Base-by-base conservation (phyloP, 2,797 vertebrate species). In the Malacoraja senta region DNA sequence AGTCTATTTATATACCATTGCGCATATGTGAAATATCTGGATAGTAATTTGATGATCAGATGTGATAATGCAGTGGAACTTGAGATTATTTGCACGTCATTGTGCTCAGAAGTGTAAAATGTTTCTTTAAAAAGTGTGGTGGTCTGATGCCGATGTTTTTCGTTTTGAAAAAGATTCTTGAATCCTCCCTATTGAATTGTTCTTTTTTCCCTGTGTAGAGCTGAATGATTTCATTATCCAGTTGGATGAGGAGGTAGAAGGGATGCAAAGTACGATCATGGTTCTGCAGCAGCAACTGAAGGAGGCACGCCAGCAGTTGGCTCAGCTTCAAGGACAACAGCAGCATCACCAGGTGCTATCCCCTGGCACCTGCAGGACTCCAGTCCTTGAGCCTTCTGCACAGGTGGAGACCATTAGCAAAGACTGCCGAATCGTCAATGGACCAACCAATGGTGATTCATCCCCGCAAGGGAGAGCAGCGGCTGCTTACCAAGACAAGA, bases 161-260 rank as follows among this genome's bases (percentile, higher is more conserved):
- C 44, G 93, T 24, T 26, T 76, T 92, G 44, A 53, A 26, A 68
- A 35, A 26, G 63, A 10, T 88, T 58, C 88, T 76, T 71, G 2
- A 74, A 15, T 92, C 71, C 32, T 32, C 32, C 12, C 53, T 92
- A 92, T 6, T 92, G 12, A 92, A 58, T 44, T 53, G 44, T 68
- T 94, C 44, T 95, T 94, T 94, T 94, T 91, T 95, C 94, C 94
- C 96, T 95, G 95, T 93, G 93, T 96, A 99, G 98, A 99, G 94
- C 94, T 99, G 95, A 99, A 99, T 96, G 98, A 99, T 96, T 99
- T 99, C 95, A 99, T 99, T 96, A 99, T 99, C 96, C 98, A 99
- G 95, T 97, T 99, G 65, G 98, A 99, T 93, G 98, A 99, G 95
- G 98, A 99, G 95, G 98, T 99, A n/a, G 98, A 99, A 95, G 98